A percentile compares a stretch with the other conserved stretches of the same genome.
These are phyloP conservation scores for Sarcophaga rosellei DNA, from an alignment of 2,888 invertebrate species.

Conservation along the genomic window DNA sequence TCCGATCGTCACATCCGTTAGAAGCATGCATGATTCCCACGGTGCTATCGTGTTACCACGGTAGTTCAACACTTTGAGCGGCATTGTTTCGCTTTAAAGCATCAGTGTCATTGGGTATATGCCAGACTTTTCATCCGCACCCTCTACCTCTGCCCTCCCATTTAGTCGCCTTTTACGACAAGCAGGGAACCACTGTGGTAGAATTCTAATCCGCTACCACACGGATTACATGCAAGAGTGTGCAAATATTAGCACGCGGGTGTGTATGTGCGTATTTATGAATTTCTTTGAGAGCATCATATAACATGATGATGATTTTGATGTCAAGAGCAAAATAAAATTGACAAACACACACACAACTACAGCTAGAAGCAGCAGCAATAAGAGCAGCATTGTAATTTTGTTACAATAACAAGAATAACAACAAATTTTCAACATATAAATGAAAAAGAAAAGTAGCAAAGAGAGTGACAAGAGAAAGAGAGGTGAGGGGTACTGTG, in stretches of 20 bases:
- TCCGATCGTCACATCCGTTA: too few relatives aligned
- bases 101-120: too few relatives aligned
- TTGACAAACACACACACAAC: background rate
- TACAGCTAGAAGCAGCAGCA: background rate
- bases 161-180: too few relatives aligned
- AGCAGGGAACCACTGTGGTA: too few relatives aligned
- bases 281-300: conserved; percentile 41
- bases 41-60: too few relatives aligned
- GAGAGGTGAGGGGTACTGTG: too few relatives aligned
- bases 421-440: background rate
- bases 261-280: background rate
- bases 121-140: too few relatives aligned
- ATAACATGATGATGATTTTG: conserved; percentile 52
- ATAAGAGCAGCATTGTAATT: background rate
- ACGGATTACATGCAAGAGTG: background rate
- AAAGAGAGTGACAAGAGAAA: background rate
- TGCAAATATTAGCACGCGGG: background rate
- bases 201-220: too few relatives aligned
- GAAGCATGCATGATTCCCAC: too few relatives aligned
- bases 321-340: conserved; percentile 31
- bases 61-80: too few relatives aligned
- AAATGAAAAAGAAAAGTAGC: background rate
- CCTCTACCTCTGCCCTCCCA: too few relatives aligned
- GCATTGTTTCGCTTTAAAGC: too few relatives aligned
- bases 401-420: background rate